Conservation (phyloP, 2,113 vertebrate genomes). For the Turnix velox region DNA sequence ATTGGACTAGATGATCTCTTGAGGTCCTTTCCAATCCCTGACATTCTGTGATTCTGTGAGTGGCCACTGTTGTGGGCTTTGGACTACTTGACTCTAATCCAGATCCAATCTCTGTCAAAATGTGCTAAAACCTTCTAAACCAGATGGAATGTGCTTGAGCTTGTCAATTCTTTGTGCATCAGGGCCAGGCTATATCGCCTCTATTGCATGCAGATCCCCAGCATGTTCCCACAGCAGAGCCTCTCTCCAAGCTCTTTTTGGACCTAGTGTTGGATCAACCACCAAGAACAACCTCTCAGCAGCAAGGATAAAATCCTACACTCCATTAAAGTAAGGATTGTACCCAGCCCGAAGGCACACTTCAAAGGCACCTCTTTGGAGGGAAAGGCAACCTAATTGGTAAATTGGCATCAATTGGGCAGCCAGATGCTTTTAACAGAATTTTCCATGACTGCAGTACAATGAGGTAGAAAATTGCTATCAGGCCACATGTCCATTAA, state of each 20-base stretch:
- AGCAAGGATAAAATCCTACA: neutral
- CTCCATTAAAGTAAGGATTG: neutral
- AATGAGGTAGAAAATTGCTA: neutral
- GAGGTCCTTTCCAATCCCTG: too few relatives aligned
- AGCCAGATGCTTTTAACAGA: constrained; percentile 7
- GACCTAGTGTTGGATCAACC: neutral
- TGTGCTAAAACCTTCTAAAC: neutral
- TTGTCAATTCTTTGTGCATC: neutral
- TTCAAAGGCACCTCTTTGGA: neutral
- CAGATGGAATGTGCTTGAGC: neutral
- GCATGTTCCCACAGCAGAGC: neutral
- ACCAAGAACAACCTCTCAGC: neutral
- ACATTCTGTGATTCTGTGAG: too few relatives aligned
- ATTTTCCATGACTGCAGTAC: constrained; percentile 5
- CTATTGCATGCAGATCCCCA: neutral
- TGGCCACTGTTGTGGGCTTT: neutral
- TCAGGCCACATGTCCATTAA: neutral
- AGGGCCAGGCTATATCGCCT: neutral
- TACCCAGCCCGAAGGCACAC: neutral
- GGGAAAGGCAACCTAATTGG: constrained; percentile 14
- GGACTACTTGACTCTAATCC: neutral
- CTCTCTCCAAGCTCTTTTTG: neutral
- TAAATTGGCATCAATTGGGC: constrained; percentile 25
- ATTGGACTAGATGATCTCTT: too few relatives aligned
- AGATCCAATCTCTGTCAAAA: neutral